Percentiles rank a stretch among this genome's conserved stretches.
Conservation (phyloP, 2,113 vertebrate genomes). For the Micronycteris hirsuta region DNA sequence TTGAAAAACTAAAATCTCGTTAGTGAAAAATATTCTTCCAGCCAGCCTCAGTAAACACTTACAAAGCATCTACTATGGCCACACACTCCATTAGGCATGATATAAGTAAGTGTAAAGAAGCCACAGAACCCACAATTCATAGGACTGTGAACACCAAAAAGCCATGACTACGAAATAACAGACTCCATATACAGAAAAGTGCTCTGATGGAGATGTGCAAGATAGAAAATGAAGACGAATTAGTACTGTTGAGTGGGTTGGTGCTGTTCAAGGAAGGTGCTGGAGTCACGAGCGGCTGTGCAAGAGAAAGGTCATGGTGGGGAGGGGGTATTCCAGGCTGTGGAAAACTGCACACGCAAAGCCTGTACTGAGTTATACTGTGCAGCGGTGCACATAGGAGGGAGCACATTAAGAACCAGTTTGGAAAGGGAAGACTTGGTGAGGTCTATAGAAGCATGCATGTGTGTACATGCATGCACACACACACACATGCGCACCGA, state of each 20-base stretch:
- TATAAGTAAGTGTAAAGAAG: neutral
- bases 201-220: neutral
- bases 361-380: neutral
- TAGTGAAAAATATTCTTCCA: neutral
- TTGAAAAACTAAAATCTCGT: neutral
- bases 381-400: neutral
- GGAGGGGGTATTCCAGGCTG: rapidly evolving
- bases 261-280: neutral
- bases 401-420: neutral
- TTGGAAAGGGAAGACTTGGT: neutral
- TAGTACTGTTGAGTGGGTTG: neutral
- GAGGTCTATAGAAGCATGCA: neutral
- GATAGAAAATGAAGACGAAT: neutral
- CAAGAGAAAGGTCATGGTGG: neutral
- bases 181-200: neutral
- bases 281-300: neutral
- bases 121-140: neutral
- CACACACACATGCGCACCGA: too few relatives aligned
- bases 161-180: neutral
- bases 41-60: neutral
- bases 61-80: neutral
- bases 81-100: neutral
- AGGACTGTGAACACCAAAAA: neutral
- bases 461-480: rapidly evolving
- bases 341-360: neutral